A percentile compares a stretch with the other conserved stretches of the same genome.
Conservation (phyloP, 2,888 invertebrate species). For the Cryptocephalus moraei region DNA sequence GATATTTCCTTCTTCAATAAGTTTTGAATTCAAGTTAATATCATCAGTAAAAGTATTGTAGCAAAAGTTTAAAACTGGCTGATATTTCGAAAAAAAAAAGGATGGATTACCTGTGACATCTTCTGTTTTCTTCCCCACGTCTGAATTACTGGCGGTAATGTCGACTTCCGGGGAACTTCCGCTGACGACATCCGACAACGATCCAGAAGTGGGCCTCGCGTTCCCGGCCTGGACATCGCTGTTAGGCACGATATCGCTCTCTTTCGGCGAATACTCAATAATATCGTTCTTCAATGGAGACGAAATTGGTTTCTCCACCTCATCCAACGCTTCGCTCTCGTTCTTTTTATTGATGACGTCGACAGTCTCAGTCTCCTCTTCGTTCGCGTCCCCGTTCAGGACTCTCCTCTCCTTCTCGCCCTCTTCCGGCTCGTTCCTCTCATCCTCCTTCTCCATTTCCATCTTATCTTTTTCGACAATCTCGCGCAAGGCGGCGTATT, state of each 20-base stretch:
- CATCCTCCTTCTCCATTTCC: conserved; percentile 43
- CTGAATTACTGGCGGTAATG: conserved; percentile 37
- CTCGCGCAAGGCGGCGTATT: conserved; percentile 73
- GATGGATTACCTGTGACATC: conserved; percentile 38
- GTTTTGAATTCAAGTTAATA: too few relatives aligned
- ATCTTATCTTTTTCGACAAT: conserved; percentile 49
- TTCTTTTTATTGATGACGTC: conserved; percentile 14
- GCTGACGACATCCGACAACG: conserved; percentile 52
- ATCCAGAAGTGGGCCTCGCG: conserved; percentile 44
- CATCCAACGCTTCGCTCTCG: conserved; percentile 1
- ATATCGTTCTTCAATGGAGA: conserved; percentile 12
- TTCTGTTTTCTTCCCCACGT: conserved; percentile 26
- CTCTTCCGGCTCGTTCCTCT: conserved; percentile 21
- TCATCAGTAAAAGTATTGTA: too few relatives aligned
- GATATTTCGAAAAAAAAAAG: too few relatives aligned
- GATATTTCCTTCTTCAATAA: too few relatives aligned
- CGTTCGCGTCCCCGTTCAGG: conserved; percentile 14
- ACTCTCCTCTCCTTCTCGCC: conserved; percentile 11
- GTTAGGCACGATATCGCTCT: conserved; percentile 2
- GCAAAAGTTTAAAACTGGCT: too few relatives aligned
- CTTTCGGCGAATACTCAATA: conserved; percentile 14
- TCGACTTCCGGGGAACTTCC: conserved; percentile 56
- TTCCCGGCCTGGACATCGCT: too few relatives aligned
- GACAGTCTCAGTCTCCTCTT: conserved; percentile 14
- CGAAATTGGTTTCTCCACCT: conserved; percentile 16